Evolutionary conservation across 1,140 invertebrate genomes (phyloP), one percentile per base, ranked within the genome.

Genomic region (Mesaphorura yosii): DNA sequence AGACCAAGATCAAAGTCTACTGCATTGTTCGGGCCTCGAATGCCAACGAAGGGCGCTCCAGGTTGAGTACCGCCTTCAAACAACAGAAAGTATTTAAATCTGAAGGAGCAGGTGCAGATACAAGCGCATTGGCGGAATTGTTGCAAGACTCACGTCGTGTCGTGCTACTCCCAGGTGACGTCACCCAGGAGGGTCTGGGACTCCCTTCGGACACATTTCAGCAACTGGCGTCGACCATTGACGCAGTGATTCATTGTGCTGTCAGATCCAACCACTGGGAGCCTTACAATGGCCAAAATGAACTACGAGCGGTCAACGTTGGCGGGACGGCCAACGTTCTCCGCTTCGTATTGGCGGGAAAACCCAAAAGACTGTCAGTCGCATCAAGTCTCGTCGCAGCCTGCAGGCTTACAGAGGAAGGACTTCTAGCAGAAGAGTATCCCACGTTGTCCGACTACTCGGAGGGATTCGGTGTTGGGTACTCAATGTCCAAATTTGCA

Each of bases 161-260:
- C 10, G 27, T 31, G 22, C 25, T 42, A 12, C 12, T 46, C 5
- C 19, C 25, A 14, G 51, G 51, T 4, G 51, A 53, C 31, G 27
- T 53, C 4, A 19, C 41, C 31, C 12, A 53, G 29, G n/a, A 3
- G 2, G 5, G 20, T 22, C 41, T 53, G 22, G 51, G 51, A 5
- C 28, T 53, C 7, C 12, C n/a, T 37, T 27, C 31, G 20, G 3
- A 23, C 2, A n/a, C 22, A 7, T 53, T 46, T 29, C 22, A 47
- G 5, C 6, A 38, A n/a, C 19, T 53, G 3, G 26, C 41, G 2
- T 3, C 15, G 4, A 37, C 29, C 20, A 38, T 53, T 20, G 51
- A 53, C 39, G 51, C 29, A n/a, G 31, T 53, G 15, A 28, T 53
- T 20, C 41, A 53, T 26, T 47, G 26, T 22, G 51, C 51, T 2